Evolutionary conservation across 2,888 invertebrate species (phyloP).

Genomic region (Colletes collaris): DNA sequence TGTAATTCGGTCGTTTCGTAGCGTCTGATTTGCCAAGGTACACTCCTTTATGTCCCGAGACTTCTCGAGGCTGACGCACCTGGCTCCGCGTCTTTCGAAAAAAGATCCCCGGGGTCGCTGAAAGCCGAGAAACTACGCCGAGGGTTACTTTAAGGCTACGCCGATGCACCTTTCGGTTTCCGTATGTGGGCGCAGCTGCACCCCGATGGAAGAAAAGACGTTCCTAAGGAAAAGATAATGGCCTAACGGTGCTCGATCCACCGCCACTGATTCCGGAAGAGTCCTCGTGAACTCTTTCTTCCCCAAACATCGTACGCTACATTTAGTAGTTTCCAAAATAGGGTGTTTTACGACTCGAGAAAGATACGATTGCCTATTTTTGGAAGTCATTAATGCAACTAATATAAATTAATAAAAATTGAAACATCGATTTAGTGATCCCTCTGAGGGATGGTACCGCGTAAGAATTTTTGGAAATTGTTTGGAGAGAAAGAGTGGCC

Average conservation of each 20-base stretch:
- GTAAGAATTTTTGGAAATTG: too few species aligned
- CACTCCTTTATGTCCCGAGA: slow-evolving; percentile 43
- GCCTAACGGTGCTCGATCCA: not conserved
- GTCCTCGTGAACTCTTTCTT: not conserved
- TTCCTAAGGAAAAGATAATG: slow-evolving; percentile 29
- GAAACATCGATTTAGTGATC: too few species aligned
- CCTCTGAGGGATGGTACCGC: too few species aligned
- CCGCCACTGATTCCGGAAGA: slow-evolving; percentile 3
- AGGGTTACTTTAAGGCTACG: slow-evolving; percentile 50
- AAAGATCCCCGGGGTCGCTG: slow-evolving; percentile 27
- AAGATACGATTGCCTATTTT: too few species aligned
- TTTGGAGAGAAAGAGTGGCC: too few species aligned
- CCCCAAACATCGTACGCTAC: too few species aligned
- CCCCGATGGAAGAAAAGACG: slow-evolving; percentile 22
- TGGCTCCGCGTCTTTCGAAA: slow-evolving; percentile 47
- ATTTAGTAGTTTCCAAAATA: too few species aligned
- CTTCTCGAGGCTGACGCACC: slow-evolving; percentile 36
- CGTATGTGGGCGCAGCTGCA: slow-evolving; percentile 69
- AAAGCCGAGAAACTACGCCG: slow-evolving; percentile 52
- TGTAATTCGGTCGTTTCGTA: slow-evolving; percentile 56
- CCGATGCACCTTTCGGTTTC: slow-evolving; percentile 65
- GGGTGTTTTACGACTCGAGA: too few species aligned
- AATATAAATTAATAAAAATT: too few species aligned
- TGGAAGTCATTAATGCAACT: too few species aligned
- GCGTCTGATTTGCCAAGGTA: slow-evolving; percentile 55